phyloP scores from a whole-genome alignment of 2,113 vertebrate species.

The Alethe diademata region DNA sequence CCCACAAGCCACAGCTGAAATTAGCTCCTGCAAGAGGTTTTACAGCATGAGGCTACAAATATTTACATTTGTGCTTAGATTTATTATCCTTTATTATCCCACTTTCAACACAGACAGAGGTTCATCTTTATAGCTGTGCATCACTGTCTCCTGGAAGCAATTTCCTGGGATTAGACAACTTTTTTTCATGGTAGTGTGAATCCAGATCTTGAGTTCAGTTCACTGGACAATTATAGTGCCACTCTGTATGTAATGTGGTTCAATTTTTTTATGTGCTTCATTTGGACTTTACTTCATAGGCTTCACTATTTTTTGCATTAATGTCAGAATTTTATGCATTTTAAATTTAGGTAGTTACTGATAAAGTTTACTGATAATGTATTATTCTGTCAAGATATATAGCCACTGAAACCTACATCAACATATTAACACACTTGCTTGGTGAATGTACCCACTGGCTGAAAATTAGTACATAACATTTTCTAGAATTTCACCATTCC shows the following conservation, averaged over 20 bases:
- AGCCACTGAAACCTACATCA: neutral
- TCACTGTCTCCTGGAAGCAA: neutral
- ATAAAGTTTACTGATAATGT: neutral
- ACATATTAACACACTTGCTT: too few relatives aligned
- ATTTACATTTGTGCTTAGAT: neutral
- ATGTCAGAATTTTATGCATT: neutral
- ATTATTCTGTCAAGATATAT: neutral
- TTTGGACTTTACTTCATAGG: neutral
- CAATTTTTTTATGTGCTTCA: neutral
- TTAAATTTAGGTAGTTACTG: neutral
- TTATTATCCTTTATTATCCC: neutral
- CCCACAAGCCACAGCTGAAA: neutral
- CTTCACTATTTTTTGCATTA: neutral
- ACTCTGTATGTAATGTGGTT: neutral
- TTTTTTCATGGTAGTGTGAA: neutral
- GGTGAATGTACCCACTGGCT: neutral
- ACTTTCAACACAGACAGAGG: neutral
- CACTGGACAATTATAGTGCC: neutral
- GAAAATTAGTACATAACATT: neutral
- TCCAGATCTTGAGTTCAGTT: neutral
- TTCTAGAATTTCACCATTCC: neutral
- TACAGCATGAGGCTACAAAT: neutral
- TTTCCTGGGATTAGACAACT: neutral
- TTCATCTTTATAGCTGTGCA: neutral
- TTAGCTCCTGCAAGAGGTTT: neutral